Percentiles rank a stretch among this genome's conserved stretches.
Evolutionary conservation across 92 coral and sea anemone genomes (phyloP).

Genomic region (Porites divaricata): DNA sequence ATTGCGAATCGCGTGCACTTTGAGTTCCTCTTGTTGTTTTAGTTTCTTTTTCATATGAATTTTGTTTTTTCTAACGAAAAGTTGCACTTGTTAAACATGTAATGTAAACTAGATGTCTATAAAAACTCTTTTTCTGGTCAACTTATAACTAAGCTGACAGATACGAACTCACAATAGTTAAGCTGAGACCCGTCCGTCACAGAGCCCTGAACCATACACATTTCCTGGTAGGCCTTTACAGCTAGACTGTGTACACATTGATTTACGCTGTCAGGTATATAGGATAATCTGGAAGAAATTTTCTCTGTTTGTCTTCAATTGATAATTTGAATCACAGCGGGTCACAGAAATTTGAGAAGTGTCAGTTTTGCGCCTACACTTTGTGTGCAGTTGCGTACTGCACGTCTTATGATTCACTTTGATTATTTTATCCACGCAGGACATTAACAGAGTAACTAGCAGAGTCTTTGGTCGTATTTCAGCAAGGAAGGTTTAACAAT

Average conservation of each 20-base stretch:
- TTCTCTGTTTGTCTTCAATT: conserved; percentile 44
- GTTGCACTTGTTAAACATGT: conserved; percentile 45
- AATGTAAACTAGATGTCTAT: conserved; percentile 29
- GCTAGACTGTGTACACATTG: not conserved
- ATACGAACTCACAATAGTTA: too few relatives aligned
- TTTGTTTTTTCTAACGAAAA: conserved; percentile 32
- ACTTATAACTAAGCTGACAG: conserved; percentile 1
- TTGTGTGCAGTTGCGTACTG: not conserved
- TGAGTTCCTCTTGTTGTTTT: conserved; percentile 11
- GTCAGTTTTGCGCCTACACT: conserved; percentile 6
- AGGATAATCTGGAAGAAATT: conserved; percentile 46
- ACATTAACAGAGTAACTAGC: not conserved
- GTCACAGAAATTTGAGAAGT: conserved; percentile 34
- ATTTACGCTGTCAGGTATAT: not conserved
- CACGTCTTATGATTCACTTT: not conserved
- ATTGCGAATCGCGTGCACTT: conserved; percentile 25
- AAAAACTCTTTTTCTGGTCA: conserved; percentile 2
- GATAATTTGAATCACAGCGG: conserved; percentile 51
- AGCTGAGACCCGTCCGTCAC: not conserved
- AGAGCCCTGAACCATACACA: not conserved
- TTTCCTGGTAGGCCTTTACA: conserved; percentile 17
- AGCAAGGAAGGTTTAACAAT: not conserved
- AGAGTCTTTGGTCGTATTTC: not conserved
- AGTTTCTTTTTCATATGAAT: conserved; percentile 5
- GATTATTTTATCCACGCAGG: conserved; percentile 26